Evolutionary conservation across 2,113 vertebrate species (phyloP), one percentile per base, ranked within the genome.

Genomic region (Micronycteris hirsuta): DNA sequence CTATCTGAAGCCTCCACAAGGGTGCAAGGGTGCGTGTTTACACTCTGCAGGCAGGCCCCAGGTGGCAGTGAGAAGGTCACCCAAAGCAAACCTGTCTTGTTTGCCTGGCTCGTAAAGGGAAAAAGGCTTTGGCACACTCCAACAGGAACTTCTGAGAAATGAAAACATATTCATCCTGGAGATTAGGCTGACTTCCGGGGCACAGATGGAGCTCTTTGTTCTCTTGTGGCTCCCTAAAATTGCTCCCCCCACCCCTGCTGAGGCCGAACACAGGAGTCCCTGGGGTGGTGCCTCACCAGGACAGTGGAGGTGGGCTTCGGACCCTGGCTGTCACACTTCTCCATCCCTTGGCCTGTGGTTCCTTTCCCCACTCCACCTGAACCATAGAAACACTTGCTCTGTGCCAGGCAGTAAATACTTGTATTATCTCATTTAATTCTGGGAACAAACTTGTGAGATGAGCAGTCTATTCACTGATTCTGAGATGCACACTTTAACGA

Each of bases 51-150:
- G 98, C 96, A 97, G 96, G 96, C 88, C 77, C 83, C 24, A 97
- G 97, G 95, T 97, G 98, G 97, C 68, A 89, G 94, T 77, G 89
- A 94, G 98, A 98, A 98, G 98, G 98, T 98, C 97, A 78, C 92
- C 97, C 96, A 98, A 98, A 98, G 98, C 96, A 98, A 98, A 98
- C 97, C 71, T 95, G 78, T 1, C 92, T 97, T 98, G 96, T 97
- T 98, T 98, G 96, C 78, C 94, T 86, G 95, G n/a, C 49, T 95
- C 89, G 91, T 93, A 97, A 98, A 97, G 97, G 97, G 61, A 97
- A 98, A 98, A 98, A 96, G 78, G 74, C 96, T 97, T 96, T 97
- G 96, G 97, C 97, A 81, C 89, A 49, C 95, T 96, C 71, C 58
- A 97, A 96, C 84, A 96, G 97, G 97, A 97, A 96, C 97, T 97